Conservation (phyloP, 2,797 vertebrate genomes). For the Carduelis carduelis region DNA sequence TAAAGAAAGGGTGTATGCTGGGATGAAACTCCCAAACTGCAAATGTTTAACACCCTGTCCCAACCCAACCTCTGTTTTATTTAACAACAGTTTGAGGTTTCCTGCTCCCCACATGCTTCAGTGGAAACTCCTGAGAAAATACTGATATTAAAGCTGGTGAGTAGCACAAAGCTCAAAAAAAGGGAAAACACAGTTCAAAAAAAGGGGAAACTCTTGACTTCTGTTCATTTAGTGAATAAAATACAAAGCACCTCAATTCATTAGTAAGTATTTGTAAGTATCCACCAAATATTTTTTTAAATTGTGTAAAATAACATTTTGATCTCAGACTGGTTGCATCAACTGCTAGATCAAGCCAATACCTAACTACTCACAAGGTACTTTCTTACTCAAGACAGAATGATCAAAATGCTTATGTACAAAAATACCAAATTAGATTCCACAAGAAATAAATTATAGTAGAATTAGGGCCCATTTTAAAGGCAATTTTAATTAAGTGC, state of each 20-base stretch:
- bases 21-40: neutral
- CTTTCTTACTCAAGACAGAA: neutral
- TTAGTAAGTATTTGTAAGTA: neutral
- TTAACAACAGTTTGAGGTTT: neutral
- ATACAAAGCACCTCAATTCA: neutral
- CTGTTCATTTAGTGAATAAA: neutral
- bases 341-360: neutral
- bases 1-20: neutral
- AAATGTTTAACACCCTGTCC: neutral
- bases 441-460: neutral
- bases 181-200: neutral
- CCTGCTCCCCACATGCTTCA: neutral
- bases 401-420: neutral
- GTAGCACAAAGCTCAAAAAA: neutral
- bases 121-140: neutral
- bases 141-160: neutral
- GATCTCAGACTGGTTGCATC: neutral
- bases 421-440: neutral
- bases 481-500: neutral
- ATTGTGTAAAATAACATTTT: accelerated
- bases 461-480: neutral
- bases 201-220: neutral
- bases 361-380: neutral
- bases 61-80: neutral
- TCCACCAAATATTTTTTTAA: neutral